phyloP scores from a whole-genome alignment of 2,797 vertebrate genomes.

The Eupleurogrammus muticus region DNA sequence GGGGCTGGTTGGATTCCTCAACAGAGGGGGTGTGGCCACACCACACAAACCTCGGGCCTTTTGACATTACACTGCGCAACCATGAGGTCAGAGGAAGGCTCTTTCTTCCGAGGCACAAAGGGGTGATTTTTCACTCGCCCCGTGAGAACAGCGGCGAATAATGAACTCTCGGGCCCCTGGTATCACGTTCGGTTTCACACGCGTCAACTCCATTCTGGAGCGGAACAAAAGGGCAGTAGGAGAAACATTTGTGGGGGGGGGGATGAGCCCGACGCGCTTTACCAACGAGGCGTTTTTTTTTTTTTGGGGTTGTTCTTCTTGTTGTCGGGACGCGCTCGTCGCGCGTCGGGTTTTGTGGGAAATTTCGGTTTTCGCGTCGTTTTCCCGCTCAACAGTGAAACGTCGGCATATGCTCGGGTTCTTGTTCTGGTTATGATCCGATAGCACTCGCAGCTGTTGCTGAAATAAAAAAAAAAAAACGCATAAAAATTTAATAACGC shows the following conservation, averaged over 20 bases:
- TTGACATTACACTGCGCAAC: slow-evolving; percentile 76
- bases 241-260: slow-evolving; percentile 74
- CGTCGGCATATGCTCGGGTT: not conserved
- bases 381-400: not conserved
- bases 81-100: slow-evolving; percentile 81
- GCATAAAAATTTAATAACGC: not conserved
- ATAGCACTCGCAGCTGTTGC: not conserved
- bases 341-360: slow-evolving; percentile 9
- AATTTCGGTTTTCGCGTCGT: not conserved
- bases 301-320: no score
- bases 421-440: not conserved
- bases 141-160: slow-evolving; percentile 76
- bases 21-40: slow-evolving; percentile 74
- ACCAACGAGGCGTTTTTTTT: slow-evolving; percentile 42
- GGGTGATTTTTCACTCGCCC: slow-evolving; percentile 78
- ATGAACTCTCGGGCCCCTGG: slow-evolving; percentile 72
- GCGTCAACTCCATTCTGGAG: slow-evolving; percentile 77
- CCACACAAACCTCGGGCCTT: slow-evolving; percentile 75
- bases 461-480: not conserved
- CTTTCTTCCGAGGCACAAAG: slow-evolving; percentile 75
- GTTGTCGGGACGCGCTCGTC: not conserved
- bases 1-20: slow-evolving; percentile 60
- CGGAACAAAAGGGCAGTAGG: slow-evolving; percentile 76
- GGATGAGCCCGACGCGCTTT: slow-evolving; percentile 45
- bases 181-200: slow-evolving; percentile 76